Evolutionary conservation across 2,888 invertebrate species (phyloP).

Genomic region (Epistrophe grossulariae): DNA sequence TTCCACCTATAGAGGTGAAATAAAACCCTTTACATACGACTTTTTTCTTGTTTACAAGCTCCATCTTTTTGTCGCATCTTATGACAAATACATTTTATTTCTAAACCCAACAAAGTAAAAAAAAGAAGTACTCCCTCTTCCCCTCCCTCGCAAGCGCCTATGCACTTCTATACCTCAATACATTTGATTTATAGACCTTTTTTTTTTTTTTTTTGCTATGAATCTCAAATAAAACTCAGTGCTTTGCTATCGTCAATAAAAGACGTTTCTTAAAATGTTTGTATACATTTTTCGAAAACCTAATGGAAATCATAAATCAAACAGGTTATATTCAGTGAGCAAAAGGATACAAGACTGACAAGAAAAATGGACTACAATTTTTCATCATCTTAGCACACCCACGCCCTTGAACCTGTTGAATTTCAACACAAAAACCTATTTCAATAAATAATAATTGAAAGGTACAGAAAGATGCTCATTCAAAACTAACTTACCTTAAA

Average conservation of each 20-base stretch:
- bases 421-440: conserved; percentile 9
- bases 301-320: conserved; percentile 59
- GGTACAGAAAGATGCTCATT: not conserved
- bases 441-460: not conserved
- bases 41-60: too few relatives aligned
- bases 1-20: too few relatives aligned
- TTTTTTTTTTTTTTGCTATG: not conserved
- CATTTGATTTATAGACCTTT: not conserved
- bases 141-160: not conserved
- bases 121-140: not conserved
- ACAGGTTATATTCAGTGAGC: not conserved
- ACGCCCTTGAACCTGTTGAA: conserved; percentile 32
- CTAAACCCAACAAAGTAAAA: too few relatives aligned
- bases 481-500: conserved; percentile 17
- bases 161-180: not conserved
- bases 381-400: conserved; percentile 33
- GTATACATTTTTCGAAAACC: not conserved
- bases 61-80: too few relatives aligned
- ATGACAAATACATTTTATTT: too few relatives aligned
- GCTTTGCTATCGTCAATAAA: not conserved
- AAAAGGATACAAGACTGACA: conserved; percentile 10
- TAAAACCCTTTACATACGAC: too few relatives aligned
- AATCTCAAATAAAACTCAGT: not conserved
- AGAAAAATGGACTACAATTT: conserved; percentile 17
- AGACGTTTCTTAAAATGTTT: not conserved